These are phyloP conservation scores for Terrapene triunguis DNA, from an alignment of 2,113 vertebrate genomes.

Conservation along the genomic window DNA sequence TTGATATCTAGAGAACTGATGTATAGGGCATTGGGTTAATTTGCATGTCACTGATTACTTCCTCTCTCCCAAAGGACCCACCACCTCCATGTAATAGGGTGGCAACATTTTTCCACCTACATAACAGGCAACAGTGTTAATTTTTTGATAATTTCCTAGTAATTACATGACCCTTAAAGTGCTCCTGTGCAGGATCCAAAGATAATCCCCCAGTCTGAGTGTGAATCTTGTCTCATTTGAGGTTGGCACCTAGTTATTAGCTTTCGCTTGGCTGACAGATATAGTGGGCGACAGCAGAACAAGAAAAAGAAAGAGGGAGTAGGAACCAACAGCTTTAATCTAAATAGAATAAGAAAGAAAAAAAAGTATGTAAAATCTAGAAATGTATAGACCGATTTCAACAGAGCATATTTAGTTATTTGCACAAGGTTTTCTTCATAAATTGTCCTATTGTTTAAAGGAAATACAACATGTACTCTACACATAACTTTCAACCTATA, in stretches of 20 bases:
- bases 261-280: slow-evolving; percentile 64
- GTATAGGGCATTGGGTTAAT: background rate
- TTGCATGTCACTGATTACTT: slow-evolving; percentile 45
- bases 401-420: background rate
- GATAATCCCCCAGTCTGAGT: slow-evolving; percentile 40
- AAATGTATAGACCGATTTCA: background rate
- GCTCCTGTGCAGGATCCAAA: slow-evolving; percentile 65
- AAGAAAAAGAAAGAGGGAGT: slow-evolving; percentile 29
- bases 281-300: slow-evolving; percentile 31
- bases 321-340: slow-evolving; percentile 9
- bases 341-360: background rate
- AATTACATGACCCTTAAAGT: slow-evolving; percentile 71
- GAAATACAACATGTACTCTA: background rate
- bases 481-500: background rate
- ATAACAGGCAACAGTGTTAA: slow-evolving; percentile 44
- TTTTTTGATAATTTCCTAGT: slow-evolving; percentile 65
- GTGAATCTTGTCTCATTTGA: slow-evolving; percentile 58
- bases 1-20: slow-evolving; percentile 16
- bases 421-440: background rate
- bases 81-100: background rate
- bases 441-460: background rate
- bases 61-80: slow-evolving; percentile 2
- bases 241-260: slow-evolving; percentile 65
- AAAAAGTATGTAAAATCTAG: background rate
- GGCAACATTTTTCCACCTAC: slow-evolving; percentile 36